These are phyloP conservation scores for Camelus bactrianus DNA, from an alignment of 2,113 vertebrate species.

Conservation along the genomic window DNA sequence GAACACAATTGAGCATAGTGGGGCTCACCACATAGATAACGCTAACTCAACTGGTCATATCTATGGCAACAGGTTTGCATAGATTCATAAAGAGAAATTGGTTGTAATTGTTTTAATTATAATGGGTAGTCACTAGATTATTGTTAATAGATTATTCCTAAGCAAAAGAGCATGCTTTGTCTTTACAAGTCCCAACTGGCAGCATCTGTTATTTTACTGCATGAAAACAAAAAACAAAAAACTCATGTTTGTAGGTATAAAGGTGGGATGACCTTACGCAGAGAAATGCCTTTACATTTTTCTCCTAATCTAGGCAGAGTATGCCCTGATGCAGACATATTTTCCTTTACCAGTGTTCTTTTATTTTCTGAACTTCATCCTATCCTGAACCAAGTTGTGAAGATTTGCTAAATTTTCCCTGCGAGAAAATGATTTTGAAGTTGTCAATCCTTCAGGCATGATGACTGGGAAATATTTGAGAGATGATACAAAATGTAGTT, in stretches of 20 bases:
- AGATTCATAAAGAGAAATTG: not conserved
- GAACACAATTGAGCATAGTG: not conserved
- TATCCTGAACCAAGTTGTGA: not conserved
- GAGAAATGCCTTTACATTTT: not conserved
- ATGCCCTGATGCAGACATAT: not conserved
- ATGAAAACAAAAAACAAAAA: not conserved
- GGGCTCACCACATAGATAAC: not conserved
- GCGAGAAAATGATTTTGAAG: slow-evolving; percentile 59
- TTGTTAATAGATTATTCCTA: not conserved
- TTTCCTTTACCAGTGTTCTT: not conserved
- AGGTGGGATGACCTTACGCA: not conserved
- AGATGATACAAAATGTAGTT: slow-evolving; percentile 62
- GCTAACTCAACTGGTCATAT: not conserved
- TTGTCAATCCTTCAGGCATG: slow-evolving; percentile 59
- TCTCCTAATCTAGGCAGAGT: not conserved
- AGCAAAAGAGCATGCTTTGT: not conserved
- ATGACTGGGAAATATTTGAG: slow-evolving; percentile 63
- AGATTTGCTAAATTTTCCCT: slow-evolving; percentile 61
- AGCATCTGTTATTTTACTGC: slow-evolving; percentile 25
- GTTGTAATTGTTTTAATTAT: slow-evolving; percentile 30
- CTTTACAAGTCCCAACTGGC: not conserved
- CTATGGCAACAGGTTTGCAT: not conserved
- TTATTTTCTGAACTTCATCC: slow-evolving; percentile 21
- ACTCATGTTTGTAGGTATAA: not conserved
- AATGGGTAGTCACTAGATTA: not conserved